Percentiles rank a stretch among this genome's conserved stretches.
These are phyloP conservation scores for Heliconius charithonia DNA, from an alignment of 2,888 invertebrate genomes.

Conservation along the genomic window DNA sequence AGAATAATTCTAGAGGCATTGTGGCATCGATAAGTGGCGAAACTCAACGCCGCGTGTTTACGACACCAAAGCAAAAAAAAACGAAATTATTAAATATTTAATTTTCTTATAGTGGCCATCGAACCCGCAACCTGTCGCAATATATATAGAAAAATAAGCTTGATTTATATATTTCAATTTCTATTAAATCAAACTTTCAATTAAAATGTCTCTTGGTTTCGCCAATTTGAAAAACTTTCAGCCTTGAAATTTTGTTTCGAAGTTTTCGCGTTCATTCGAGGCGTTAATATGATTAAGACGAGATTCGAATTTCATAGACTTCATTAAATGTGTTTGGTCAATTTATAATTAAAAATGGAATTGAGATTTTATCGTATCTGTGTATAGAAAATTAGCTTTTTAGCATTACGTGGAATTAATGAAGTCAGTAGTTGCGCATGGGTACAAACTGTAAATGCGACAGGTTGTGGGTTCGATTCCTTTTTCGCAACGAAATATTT, in stretches of 20 bases:
- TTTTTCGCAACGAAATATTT: no score
- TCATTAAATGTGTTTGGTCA: conserved; percentile 3
- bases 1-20: background rate
- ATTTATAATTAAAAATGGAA: background rate
- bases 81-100: no score
- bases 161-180: background rate
- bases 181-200: background rate
- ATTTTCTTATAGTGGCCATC: no score
- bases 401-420: no score
- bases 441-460: no score
- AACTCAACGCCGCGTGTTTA: no score
- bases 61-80: no score
- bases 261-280: conserved; percentile 19
- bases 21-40: background rate
- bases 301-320: conserved; percentile 20
- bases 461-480: no score
- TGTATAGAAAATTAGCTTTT: background rate
- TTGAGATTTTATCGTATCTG: background rate
- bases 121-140: no score
- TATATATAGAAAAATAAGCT: background rate
- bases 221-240: conserved; percentile 7
- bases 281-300: conserved; percentile 13
- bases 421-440: no score
- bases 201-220: conserved; percentile 4
- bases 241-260: conserved; percentile 19